These are phyloP conservation scores for Alviniconcha strummeri DNA, from an alignment of 2,888 invertebrate genomes.

Conservation along the genomic window DNA sequence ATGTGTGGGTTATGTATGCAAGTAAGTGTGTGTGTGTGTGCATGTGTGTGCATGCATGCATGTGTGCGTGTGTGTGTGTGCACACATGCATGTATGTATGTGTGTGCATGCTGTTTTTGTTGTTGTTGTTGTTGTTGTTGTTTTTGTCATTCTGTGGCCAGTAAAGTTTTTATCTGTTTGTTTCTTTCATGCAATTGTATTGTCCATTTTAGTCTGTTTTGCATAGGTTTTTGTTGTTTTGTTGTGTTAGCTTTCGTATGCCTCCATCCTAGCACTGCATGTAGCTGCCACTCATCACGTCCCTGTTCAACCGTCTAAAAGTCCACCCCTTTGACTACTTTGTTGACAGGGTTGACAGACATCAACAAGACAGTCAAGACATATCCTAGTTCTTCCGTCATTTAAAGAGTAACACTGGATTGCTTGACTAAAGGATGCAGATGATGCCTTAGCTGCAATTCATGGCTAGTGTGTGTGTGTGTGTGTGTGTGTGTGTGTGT, in stretches of 20 bases:
- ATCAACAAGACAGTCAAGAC: constrained; percentile 19
- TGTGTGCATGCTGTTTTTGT: background rate
- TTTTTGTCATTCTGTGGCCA: no score
- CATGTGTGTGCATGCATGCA: background rate
- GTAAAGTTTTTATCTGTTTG: no score
- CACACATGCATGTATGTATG: background rate
- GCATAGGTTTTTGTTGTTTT: no score
- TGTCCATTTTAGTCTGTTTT: no score
- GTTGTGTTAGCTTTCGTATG: no score
- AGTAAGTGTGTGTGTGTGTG: background rate
- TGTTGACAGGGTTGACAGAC: background rate
- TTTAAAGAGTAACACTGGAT: constrained; percentile 12
- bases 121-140: background rate
- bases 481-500: background rate
- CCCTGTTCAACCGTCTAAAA: no score
- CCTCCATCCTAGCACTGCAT: no score
- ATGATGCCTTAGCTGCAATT: background rate
- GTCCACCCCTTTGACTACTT: no score
- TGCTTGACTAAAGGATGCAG: background rate
- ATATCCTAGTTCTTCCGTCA: constrained; percentile 21
- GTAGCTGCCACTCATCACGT: no score
- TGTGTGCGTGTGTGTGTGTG: background rate
- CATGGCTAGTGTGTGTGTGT: background rate
- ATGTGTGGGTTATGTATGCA: background rate
- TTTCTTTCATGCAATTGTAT: no score